Evolutionary conservation across 2,888 invertebrate species (phyloP).

Genomic region (Argyra leucocephala): DNA sequence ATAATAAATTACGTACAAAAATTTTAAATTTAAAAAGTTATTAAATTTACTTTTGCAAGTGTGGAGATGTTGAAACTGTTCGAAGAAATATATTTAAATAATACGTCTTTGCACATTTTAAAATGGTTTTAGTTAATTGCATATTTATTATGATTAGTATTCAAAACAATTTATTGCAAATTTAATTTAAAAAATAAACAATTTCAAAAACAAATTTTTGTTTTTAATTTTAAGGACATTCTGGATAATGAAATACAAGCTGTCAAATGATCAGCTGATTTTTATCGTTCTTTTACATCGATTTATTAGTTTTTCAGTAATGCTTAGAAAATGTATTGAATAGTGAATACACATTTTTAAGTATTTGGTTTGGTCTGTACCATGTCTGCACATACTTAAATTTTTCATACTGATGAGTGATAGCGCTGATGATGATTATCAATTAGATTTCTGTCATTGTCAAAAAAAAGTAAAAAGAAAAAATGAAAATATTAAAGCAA

Average conservation of each 20-base stretch:
- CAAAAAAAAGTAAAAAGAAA: no score
- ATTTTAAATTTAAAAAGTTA: neutral
- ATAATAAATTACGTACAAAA: slow-evolving; percentile 14
- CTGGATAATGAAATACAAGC: neutral
- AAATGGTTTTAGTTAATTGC: slow-evolving; percentile 17
- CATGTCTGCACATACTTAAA: no score
- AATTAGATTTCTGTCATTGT: no score
- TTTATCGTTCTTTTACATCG: no score
- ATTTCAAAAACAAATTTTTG: neutral
- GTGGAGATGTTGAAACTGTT: slow-evolving; percentile 13
- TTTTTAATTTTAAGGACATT: neutral
- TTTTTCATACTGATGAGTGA: no score
- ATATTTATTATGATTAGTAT: slow-evolving; percentile 9
- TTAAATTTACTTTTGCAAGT: neutral
- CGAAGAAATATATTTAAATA: slow-evolving; percentile 18
- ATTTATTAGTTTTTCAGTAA: no score
- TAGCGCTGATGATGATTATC: no score
- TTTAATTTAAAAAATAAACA: neutral
- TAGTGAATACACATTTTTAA: no score
- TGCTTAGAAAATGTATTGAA: no score
- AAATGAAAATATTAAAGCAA: no score
- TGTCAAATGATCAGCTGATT: neutral
- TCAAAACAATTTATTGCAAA: neutral
- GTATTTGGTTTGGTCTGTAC: no score
- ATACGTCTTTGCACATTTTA: slow-evolving; percentile 13